Evolutionary conservation across 2,888 invertebrate genomes (phyloP), one percentile per base, ranked within the genome.

Genomic region (Calameuta pallipes): DNA sequence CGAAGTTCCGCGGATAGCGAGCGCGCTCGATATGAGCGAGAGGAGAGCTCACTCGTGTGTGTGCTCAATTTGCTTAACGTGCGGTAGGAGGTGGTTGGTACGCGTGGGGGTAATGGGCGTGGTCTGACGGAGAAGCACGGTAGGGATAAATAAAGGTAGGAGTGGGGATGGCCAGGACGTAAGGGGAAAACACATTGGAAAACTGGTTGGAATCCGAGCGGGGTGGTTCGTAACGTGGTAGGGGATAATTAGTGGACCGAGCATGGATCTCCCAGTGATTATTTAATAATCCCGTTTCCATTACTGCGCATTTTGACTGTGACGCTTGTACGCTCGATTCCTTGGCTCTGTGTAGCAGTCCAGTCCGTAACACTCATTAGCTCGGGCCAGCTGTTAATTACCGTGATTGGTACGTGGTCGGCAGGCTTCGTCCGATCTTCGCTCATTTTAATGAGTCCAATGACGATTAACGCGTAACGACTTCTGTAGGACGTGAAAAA

Each of bases 1-100:
- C 71, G 71, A 56, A 71, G 31, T 30, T 71, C 71, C 71, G 11
- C 71, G 71, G 71, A 71, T 71, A 56, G 41, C 41, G 41, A 56
- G 23, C 41, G 41, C 41, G 41, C 41, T 56, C 41, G 41, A 56
- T 56, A 56, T 56, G 41, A 23, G 41, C 41, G 41, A 56, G 37
- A 37, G 37, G 37, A 37, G 37, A 13, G 41, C 23, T 31, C 34
- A 11, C 15, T 33, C 71, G 71, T 33, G 71, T 71, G 71, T 71
- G 34, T 33, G 30, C 71, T 31, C 71, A n/a, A 33, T 33, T 33
- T 13, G 71, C 34, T 33, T 71, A 71, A 71, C 71, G 31, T 71
- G 11, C 71, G 71, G 71, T 71, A 71, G 71, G 71, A 30, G 71
- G 71, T 11, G 30, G 71, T 23, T 6, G 41, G 15, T 6, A 6